These are phyloP conservation scores for Chrysomallon squamiferum DNA, from an alignment of 1,140 invertebrate genomes.

Conservation along the genomic window DNA sequence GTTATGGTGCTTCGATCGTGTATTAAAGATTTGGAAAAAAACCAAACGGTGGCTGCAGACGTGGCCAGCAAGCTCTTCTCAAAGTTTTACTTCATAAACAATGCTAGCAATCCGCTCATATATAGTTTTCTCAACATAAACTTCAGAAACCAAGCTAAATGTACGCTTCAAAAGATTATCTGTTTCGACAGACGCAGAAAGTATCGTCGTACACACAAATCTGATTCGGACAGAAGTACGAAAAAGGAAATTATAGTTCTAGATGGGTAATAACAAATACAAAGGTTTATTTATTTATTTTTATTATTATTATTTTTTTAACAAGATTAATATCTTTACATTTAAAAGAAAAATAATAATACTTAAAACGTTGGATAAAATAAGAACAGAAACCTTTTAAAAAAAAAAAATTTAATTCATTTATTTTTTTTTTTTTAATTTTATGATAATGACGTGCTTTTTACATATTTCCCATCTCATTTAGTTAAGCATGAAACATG, in stretches of 20 bases:
- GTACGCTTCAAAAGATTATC: conserved; percentile 21
- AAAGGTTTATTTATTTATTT: no score
- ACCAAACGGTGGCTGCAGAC: conserved; percentile 20
- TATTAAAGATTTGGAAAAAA: conserved; percentile 29
- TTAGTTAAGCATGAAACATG: no score
- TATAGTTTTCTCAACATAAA: conserved; percentile 57
- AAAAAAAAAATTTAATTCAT: no score
- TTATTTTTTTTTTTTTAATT: no score
- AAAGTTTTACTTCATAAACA: conserved; percentile 55
- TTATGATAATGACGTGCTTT: no score
- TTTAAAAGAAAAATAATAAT: no score
- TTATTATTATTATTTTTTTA: no score
- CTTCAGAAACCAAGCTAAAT: conserved; percentile 41
- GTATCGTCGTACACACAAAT: conserved; percentile 16
- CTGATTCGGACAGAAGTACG: conserved; percentile 31
- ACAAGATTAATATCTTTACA: no score
- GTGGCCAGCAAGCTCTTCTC: conserved; percentile 48
- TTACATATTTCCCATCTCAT: no score
- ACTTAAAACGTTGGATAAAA: no score
- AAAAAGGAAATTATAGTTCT: conserved; percentile 24
- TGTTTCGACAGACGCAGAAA: conserved; percentile 14
- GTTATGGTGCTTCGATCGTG: conserved; percentile 39
- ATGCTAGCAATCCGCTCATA: conserved; percentile 57
- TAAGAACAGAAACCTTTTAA: no score
- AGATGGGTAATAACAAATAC: conserved; percentile 15